Evolutionary conservation across 2,113 vertebrate species (phyloP), one percentile per base, ranked within the genome.

Genomic region (Cryptoleucopteryx plumbea): DNA sequence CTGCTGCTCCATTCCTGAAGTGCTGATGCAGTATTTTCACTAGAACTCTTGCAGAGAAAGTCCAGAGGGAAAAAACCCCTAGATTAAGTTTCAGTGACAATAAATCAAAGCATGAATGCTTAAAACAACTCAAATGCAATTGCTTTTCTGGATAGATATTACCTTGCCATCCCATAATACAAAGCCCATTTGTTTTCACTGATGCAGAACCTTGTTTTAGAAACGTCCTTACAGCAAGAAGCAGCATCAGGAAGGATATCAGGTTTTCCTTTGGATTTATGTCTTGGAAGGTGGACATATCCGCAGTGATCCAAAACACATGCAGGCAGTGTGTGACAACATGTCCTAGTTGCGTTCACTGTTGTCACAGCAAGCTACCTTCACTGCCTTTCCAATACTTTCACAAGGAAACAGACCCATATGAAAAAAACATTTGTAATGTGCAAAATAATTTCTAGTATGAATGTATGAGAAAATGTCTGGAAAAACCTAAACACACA

Each of bases 1-100:
- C 81, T 75, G 70, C 86, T 85, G 91, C 77, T 87, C 86, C 88
- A 89, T 94, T 97, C 91, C 94, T 94, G 81, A 95, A 72, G 53
- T 55, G 73, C 63, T 94, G 81, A 94, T 80, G 89, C 94, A 93
- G 84, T 96, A 94, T 96, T 94, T 95, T 96, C 86, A 91, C 77
- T 87, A 84, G 79, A 93, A 65, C 29, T 89, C 91, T 94, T 11
- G 2, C 73, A 87, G 53, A 90, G 58, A 73, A 91, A 85, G 61
- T 89, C 77, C 43, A 42, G 68, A 93, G 77, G 9, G 86, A 86
- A 89, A 89, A 93, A 84, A 31, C 0, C 6, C 20, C 42, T 45
- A 71, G 81, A 96, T 94, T 94, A 93, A 86, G 87, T 87, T 97
- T 95, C 95, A 94, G 62, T 77, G 81, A 87, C 42, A 58, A 92